A percentile compares a stretch with the other conserved stretches of the same genome.
These are phyloP conservation scores for Petrolisthes manimaculis DNA, from an alignment of 2,888 invertebrate species.

Conservation along the genomic window DNA sequence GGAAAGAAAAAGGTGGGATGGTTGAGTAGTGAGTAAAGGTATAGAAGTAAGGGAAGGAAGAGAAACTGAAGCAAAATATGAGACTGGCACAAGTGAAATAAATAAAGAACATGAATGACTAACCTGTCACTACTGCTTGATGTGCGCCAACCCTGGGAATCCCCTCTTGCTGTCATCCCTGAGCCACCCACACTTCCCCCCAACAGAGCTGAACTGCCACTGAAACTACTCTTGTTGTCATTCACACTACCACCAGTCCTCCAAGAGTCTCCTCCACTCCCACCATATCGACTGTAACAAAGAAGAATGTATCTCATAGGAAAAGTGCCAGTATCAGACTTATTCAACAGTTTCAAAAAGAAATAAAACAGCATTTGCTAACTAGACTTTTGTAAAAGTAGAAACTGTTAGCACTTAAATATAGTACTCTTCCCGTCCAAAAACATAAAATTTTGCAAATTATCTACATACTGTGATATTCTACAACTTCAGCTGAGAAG, in stretches of 20 bases:
- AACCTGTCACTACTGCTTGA: constrained; percentile 46
- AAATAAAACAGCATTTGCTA: too few species aligned
- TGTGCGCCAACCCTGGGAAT: constrained; percentile 51
- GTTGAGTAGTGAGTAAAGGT: background rate
- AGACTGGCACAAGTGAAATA: background rate
- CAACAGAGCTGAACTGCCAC: constrained; percentile 50
- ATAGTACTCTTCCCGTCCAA: too few species aligned
- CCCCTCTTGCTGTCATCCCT: constrained; percentile 43
- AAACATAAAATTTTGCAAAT: too few species aligned
- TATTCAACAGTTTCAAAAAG: too few species aligned
- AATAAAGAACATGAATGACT: background rate
- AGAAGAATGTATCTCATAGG: too few species aligned
- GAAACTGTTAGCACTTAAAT: too few species aligned
- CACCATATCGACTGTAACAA: constrained; percentile 27
- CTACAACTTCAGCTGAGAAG: too few species aligned
- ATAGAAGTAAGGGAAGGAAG: background rate
- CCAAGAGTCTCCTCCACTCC: constrained; percentile 46
- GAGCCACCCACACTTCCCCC: constrained; percentile 48
- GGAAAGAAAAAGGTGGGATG: too few species aligned
- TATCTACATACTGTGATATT: too few species aligned
- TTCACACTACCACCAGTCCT: constrained; percentile 48
- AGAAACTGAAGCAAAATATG: background rate
- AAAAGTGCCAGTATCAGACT: too few species aligned
- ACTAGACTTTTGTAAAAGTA: too few species aligned
- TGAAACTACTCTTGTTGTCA: constrained; percentile 50